Conservation (phyloP, 2,797 vertebrate genomes). For the Sylvilagus floridanus region DNA sequence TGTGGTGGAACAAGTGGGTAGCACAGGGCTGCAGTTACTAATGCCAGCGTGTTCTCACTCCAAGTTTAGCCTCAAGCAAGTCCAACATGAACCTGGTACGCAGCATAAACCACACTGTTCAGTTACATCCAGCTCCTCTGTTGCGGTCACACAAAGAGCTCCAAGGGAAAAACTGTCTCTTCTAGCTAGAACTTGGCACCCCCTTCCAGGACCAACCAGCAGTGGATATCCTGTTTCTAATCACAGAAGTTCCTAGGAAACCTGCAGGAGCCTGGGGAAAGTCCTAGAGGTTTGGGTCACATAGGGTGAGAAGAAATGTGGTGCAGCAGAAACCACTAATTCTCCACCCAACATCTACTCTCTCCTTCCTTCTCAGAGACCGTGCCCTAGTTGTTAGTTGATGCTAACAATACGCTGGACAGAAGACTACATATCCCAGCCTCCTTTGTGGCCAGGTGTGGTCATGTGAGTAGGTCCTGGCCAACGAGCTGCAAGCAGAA, state of each 20-base stretch:
- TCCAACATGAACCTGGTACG: background rate
- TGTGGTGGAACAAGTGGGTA: no score
- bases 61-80: background rate
- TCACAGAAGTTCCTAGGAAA: background rate
- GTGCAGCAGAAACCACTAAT: background rate
- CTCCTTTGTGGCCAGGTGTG: background rate
- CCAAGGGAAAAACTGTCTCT: background rate
- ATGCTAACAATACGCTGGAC: background rate
- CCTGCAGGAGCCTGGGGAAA: background rate
- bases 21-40: background rate
- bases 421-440: background rate
- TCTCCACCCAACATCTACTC: background rate
- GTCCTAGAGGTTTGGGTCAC: background rate
- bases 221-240: background rate
- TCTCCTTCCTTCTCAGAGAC: background rate
- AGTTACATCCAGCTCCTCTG: background rate
- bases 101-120: no score
- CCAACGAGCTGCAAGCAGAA: background rate
- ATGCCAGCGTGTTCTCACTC: background rate
- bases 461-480: background rate
- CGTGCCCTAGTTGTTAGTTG: background rate
- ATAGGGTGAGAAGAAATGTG: background rate
- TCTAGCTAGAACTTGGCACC: background rate
- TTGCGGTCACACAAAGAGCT: background rate
- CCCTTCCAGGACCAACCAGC: background rate